Percentiles rank a stretch among this genome's conserved stretches.
Evolutionary conservation across 2,797 vertebrate species (phyloP).

Genomic region (Somateria mollissima): DNA sequence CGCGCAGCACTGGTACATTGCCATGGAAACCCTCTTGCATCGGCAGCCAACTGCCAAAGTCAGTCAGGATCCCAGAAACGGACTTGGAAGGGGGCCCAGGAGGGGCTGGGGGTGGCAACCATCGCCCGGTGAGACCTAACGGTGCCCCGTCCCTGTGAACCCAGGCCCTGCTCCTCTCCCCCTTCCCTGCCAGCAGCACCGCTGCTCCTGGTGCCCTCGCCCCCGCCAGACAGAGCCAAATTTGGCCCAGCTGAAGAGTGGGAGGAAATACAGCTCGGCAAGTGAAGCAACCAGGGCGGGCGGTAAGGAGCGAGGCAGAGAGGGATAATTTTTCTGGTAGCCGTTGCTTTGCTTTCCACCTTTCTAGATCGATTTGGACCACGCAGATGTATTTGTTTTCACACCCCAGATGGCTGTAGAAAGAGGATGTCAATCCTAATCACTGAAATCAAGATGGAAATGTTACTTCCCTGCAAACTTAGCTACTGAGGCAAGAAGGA

Average conservation of each 20-base stretch:
- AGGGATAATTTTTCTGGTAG: slow-evolving; percentile 14
- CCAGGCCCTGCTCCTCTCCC: not conserved
- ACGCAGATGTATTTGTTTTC: slow-evolving; percentile 49
- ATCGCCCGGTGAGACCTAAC: not conserved
- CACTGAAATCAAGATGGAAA: slow-evolving; percentile 44
- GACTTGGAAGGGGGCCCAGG: not conserved
- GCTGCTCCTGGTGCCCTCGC: not conserved
- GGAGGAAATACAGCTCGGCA: not conserved
- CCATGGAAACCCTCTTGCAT: slow-evolving; percentile 79
- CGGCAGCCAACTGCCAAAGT: slow-evolving; percentile 73
- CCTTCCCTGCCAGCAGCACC: not conserved
- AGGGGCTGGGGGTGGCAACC: not conserved
- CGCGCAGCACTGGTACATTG: slow-evolving; percentile 54
- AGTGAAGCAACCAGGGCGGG: not conserved
- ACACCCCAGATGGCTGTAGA: slow-evolving; percentile 57
- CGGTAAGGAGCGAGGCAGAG: not conserved
- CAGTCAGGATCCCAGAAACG: slow-evolving; percentile 70
- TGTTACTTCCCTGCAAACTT: slow-evolving; percentile 30
- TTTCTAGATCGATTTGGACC: slow-evolving; percentile 29
- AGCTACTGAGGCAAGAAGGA: slow-evolving; percentile 1
- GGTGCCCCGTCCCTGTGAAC: not conserved
- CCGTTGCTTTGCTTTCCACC: slow-evolving; percentile 34
- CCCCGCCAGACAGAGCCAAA: slow-evolving; percentile 12
- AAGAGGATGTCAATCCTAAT: slow-evolving; percentile 43
- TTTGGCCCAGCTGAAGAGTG: slow-evolving; percentile 22